These are phyloP conservation scores for Corythoichthys haematopterus DNA, from an alignment of 2,113 vertebrate genomes.

Conservation along the genomic window DNA sequence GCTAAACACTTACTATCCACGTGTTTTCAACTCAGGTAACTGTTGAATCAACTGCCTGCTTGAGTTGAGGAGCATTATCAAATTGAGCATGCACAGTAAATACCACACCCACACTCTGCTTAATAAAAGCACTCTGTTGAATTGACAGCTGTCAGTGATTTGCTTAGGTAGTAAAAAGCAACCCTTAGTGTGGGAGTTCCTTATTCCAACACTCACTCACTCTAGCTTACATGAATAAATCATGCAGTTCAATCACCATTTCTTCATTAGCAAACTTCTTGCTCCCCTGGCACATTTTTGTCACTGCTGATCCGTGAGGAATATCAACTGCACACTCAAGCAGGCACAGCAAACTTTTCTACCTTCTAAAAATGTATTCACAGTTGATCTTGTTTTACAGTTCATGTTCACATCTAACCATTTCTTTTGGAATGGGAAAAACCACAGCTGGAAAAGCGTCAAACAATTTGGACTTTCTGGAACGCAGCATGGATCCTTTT, in stretches of 20 bases:
- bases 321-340: neutral
- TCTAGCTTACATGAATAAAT: constrained; percentile 20
- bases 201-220: constrained; percentile 26
- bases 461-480: no score
- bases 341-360: constrained; percentile 6
- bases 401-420: no score
- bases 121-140: constrained; percentile 59
- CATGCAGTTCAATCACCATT: constrained; percentile 34
- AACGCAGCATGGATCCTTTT: no score
- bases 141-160: constrained; percentile 59
- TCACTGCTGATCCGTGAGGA: constrained; percentile 16
- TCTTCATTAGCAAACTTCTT: constrained; percentile 32
- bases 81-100: constrained; percentile 22
- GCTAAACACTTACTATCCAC: neutral
- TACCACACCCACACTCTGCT: neutral
- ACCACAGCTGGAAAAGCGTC: no score
- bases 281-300: constrained; percentile 7
- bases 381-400: no score
- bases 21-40: constrained; percentile 19
- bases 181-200: constrained; percentile 25
- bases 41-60: neutral
- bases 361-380: neutral
- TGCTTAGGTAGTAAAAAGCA: constrained; percentile 44
- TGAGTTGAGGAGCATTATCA: constrained; percentile 26
- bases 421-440: no score